Evolutionary conservation across 2,797 vertebrate species (phyloP).

Genomic region (Forpus xanthops): DNA sequence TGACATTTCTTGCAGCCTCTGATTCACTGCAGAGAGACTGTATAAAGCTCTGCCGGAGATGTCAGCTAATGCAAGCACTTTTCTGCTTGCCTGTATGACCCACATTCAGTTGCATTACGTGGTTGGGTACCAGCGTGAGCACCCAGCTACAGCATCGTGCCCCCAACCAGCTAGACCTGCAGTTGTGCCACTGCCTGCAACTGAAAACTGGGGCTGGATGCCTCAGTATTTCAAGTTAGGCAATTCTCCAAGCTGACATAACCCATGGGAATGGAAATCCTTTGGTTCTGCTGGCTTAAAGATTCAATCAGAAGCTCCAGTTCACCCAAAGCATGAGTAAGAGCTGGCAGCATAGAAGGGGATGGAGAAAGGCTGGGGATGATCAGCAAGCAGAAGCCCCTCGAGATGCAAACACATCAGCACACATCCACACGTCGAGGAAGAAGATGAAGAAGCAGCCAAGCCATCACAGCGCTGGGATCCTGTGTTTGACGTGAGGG

Average conservation of each 20-base stretch:
- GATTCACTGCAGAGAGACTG: not conserved
- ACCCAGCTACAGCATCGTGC: not conserved
- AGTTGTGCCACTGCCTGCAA: not conserved
- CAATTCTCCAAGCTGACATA: not conserved
- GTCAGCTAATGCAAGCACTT: not conserved
- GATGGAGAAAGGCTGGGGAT: not conserved
- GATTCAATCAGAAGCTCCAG: not conserved
- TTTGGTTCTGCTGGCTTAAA: not conserved
- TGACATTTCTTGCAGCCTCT: constrained; percentile 1
- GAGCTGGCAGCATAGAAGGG: not conserved
- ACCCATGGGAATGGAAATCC: not conserved
- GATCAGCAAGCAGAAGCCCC: not conserved
- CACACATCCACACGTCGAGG: not conserved
- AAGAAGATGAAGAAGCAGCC: not conserved
- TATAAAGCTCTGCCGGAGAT: not conserved
- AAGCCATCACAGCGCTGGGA: not conserved
- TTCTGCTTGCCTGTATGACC: not conserved
- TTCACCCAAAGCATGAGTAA: not conserved
- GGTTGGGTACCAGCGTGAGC: not conserved
- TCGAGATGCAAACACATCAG: not conserved
- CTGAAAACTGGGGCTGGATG: not conserved
- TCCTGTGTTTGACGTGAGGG: not conserved
- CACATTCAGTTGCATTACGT: not conserved
- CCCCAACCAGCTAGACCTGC: not conserved
- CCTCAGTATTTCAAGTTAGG: not conserved